Evolutionary conservation across 2,888 invertebrate species (phyloP).

Genomic region (Allolobophora icterica): DNA sequence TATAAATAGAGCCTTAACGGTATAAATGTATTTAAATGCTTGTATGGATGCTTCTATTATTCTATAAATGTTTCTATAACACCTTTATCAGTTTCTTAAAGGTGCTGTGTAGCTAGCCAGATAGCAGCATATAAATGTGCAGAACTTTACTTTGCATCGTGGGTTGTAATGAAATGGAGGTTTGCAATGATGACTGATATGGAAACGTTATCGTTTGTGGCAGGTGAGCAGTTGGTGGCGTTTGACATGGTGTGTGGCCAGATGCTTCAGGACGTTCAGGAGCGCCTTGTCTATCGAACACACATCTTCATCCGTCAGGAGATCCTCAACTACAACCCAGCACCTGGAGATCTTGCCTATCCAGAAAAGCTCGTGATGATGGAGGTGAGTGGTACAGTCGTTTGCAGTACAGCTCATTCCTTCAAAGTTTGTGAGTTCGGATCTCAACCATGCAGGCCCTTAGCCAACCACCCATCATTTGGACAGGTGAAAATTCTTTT

Average conservation of each 20-base stretch:
- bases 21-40: too few relatives aligned
- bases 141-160: too few relatives aligned
- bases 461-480: too few relatives aligned
- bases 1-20: too few relatives aligned
- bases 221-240: slow-evolving; percentile 76
- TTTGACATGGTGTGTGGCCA: slow-evolving; percentile 81
- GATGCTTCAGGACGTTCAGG: slow-evolving; percentile 87
- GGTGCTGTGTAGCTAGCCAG: too few relatives aligned
- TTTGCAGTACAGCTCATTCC: neutral
- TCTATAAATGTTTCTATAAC: too few relatives aligned
- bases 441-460: too few relatives aligned
- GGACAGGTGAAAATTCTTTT: too few relatives aligned
- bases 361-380: slow-evolving; percentile 97
- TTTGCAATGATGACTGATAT: neutral
- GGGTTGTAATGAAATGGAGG: neutral
- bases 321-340: slow-evolving; percentile 79
- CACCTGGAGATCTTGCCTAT: slow-evolving; percentile 94
- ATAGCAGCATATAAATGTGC: too few relatives aligned
- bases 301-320: slow-evolving; percentile 92
- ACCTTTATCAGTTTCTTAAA: too few relatives aligned
- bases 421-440: neutral
- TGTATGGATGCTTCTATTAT: too few relatives aligned
- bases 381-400: slow-evolving; percentile 73
- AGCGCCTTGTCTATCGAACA: slow-evolving; percentile 91
- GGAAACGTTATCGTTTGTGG: neutral